Evolutionary conservation across 2,888 invertebrate genomes (phyloP), one percentile per base, ranked within the genome.

Genomic region (Seira ritae): DNA sequence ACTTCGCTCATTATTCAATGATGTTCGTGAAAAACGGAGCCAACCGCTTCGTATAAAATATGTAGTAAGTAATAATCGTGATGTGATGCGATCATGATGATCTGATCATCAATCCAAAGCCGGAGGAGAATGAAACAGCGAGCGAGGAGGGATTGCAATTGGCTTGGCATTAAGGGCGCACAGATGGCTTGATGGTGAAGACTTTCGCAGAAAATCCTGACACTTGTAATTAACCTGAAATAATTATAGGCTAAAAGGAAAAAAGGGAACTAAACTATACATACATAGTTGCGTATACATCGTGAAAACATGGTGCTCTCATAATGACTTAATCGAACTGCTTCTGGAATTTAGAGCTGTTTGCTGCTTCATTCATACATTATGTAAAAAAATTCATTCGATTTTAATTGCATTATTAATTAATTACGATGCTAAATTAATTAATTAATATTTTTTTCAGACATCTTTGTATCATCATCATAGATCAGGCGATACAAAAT

Each of bases 311-410:
- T 55, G 24, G 46, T 19, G 17, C 65, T 62, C 31, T 69, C 1
- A 70, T 81, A 76, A 77, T 73, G 77, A 82, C 77, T 77, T 69
- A 62, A 68, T 73, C 67, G 17, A 6, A 6, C 55, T 73, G 83
- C 83, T 83, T 78, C 83, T 83, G 83, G 78, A 83, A 83, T 83
- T 83, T 62, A 70, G 10, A 19, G 17, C 71, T 31, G 15, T 24
- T 62, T 19, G 50, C 55, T 15, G 10, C n/a, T n/a, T n/a, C n/a
- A n/a, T 31, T 8, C 31, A 31, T 8, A 31, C 31, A 31, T 4
- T 31, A 31, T 31, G 31, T 8, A 31, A 31, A 31, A n/a, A 31
- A 31, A 31, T 31, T 31, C 31, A 31, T 31, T 4, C 2, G 55
- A 55, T 55, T 55, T 17, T 55, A 12, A 55, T 31, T 55, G 55